Base-by-base conservation (phyloP, 2,888 invertebrate species). In the Cephus nigrinus region DNA sequence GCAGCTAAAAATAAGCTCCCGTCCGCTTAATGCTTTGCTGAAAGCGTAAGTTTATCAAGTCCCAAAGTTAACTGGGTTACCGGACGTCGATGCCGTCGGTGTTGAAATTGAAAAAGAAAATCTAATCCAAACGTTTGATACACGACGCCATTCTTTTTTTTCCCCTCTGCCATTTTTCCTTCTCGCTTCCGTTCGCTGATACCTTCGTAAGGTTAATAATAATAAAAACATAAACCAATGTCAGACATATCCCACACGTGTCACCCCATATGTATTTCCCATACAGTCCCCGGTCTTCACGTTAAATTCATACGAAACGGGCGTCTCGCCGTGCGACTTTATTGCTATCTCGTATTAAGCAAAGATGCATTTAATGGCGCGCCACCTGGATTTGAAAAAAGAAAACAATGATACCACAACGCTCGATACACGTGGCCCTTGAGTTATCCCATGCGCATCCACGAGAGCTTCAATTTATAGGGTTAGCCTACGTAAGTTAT, bases 341-440 rank as follows among this genome's bases (percentile, higher is more conserved):
- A 88, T 87, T 86, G 87, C 85, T 79, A 82, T 85, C 83, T 85
- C 86, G 85, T 87, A 85, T 85, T 82, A 85, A 84, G 86, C 84
- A 85, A 87, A 88, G 85, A 84, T 85, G 84, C 85, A 85, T 87
- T 85, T 88, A 86, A 88, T 87, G 83, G 84, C 76, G 82, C 84
- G 84, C 83, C 84, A 83, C 80, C 80, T 83, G 76, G 72, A 82
- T 81, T 40, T 23, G 40, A 15, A 1, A 40, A 81, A 82, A 84
- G 79, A 82, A 80, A 80, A 40, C 4, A 40, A 40, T 0, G 23
- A 40, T 23, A 40, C 23, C 40, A 5, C 5, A 86, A 86, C 88
- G 86, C 87, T 87, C 85, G 84, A 82, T 86, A 84, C 88, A 87
- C 84, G 84, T 85, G 86, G 80, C 82, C 81, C 80, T 82, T 78